These are phyloP conservation scores for Erebia ligea DNA, from an alignment of 2,888 invertebrate genomes.

Conservation along the genomic window DNA sequence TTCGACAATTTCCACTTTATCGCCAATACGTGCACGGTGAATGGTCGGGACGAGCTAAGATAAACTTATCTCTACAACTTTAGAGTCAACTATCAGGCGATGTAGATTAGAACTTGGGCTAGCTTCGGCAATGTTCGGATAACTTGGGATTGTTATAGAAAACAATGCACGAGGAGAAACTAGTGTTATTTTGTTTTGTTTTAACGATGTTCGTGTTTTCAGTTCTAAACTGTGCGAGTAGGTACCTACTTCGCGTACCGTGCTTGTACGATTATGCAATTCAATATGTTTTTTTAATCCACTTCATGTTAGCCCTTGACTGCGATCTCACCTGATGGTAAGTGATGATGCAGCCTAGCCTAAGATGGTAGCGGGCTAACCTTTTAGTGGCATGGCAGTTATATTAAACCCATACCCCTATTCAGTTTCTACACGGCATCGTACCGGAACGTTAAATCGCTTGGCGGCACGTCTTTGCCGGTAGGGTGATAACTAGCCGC, in stretches of 20 bases:
- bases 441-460: too few species aligned
- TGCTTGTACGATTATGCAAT: background rate
- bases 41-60: slow-evolving; percentile 25
- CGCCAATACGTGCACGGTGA: slow-evolving; percentile 28
- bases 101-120: slow-evolving; percentile 53
- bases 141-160: slow-evolving; percentile 36
- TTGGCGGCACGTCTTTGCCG: too few species aligned
- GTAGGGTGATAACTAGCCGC: too few species aligned
- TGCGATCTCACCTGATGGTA: too few species aligned
- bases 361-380: too few species aligned
- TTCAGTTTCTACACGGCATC: too few species aligned
- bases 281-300: too few species aligned
- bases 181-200: slow-evolving; percentile 20
- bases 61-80: slow-evolving; percentile 28
- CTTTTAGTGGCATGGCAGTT: too few species aligned
- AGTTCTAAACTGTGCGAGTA: background rate
- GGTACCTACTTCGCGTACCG: background rate
- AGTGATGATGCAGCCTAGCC: too few species aligned
- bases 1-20: slow-evolving; percentile 43
- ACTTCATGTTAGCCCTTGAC: too few species aligned
- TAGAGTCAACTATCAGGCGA: slow-evolving; percentile 43
- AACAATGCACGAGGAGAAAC: slow-evolving; percentile 33
- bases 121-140: slow-evolving; percentile 50
- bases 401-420: too few species aligned
- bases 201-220: background rate